These are phyloP conservation scores for Plotosus lineatus DNA, from an alignment of 2,113 vertebrate species.

Conservation along the genomic window DNA sequence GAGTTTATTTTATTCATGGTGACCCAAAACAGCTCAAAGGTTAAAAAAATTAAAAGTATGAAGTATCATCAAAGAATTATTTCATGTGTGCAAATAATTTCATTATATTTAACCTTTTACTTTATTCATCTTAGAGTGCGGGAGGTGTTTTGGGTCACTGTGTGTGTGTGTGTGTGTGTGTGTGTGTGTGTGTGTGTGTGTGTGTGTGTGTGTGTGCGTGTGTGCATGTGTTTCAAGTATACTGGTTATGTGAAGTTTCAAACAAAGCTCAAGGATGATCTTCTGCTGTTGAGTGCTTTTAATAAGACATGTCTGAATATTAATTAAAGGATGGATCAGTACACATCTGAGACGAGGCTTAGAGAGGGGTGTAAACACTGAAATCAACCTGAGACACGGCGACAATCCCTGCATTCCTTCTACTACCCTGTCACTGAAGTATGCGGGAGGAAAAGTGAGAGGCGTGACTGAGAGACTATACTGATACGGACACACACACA, in stretches of 20 bases:
- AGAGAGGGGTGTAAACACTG: not conserved
- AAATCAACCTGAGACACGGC: not conserved
- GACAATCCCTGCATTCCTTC: constrained; percentile 1
- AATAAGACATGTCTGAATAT: not conserved
- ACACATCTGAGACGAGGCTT: not conserved
- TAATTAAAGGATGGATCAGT: not conserved
- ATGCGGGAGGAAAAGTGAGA: not conserved
- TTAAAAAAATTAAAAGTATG: too few species aligned
- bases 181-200: constrained; percentile 6
- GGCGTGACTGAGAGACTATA: not conserved
- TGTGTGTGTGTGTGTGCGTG: too few species aligned
- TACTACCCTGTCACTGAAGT: not conserved
- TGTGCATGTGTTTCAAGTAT: not conserved
- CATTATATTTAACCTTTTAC: too few species aligned
- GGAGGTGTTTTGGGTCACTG: too few species aligned
- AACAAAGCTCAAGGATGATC: not conserved
- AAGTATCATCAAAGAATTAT: too few species aligned
- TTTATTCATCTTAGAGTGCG: too few species aligned
- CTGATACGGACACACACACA: too few species aligned
- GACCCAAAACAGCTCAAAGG: too few species aligned
- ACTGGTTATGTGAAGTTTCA: not conserved
- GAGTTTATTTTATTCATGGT: not conserved
- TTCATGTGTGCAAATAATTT: too few species aligned
- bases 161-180: constrained; percentile 23
- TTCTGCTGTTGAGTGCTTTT: not conserved